Percentiles rank a stretch among this genome's conserved stretches.
Evolutionary conservation across 2,888 invertebrate species (phyloP).

Genomic region (Phrixothrix hirtus): DNA sequence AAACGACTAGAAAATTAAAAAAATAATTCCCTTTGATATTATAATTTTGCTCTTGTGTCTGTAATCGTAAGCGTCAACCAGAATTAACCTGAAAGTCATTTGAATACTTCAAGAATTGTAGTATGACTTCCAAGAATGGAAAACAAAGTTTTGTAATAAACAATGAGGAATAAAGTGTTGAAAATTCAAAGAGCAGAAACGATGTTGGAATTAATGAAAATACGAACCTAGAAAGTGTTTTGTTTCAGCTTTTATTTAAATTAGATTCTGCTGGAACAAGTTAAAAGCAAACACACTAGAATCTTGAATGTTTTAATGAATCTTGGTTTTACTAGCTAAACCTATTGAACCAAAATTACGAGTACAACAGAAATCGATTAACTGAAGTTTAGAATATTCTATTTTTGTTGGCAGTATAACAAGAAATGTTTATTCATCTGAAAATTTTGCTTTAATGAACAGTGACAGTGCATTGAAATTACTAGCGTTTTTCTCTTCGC

Average conservation of each 20-base stretch:
- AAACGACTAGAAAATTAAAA: slow-evolving; percentile 5
- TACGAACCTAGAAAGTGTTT: slow-evolving; percentile 12
- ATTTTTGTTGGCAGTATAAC: not conserved
- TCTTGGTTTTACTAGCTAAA: slow-evolving; percentile 4
- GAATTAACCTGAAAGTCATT: slow-evolving; percentile 9
- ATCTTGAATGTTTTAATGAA: slow-evolving; percentile 11
- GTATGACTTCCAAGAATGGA: slow-evolving; percentile 2
- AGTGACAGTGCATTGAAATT: too few species aligned
- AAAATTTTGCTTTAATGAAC: too few species aligned
- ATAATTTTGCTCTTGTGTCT: slow-evolving; percentile 7
- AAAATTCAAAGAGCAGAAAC: slow-evolving; percentile 8
- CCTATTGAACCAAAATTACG: not conserved
- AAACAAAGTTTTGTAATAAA: slow-evolving; percentile 11
- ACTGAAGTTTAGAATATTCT: too few species aligned
- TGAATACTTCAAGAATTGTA: not conserved
- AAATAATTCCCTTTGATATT: slow-evolving; percentile 13
- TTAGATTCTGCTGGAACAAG: slow-evolving; percentile 13
- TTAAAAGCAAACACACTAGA: slow-evolving; percentile 7
- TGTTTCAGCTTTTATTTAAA: slow-evolving; percentile 16
- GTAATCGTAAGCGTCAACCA: slow-evolving; percentile 1
- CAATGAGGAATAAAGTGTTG: slow-evolving; percentile 11
- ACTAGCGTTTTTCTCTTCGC: slow-evolving; percentile 6
- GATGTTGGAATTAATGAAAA: slow-evolving; percentile 17
- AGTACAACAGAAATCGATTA: not conserved
- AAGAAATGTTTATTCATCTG: not conserved